Conservation (phyloP, 2,113 vertebrate genomes). For the Halcyon malimbica region DNA sequence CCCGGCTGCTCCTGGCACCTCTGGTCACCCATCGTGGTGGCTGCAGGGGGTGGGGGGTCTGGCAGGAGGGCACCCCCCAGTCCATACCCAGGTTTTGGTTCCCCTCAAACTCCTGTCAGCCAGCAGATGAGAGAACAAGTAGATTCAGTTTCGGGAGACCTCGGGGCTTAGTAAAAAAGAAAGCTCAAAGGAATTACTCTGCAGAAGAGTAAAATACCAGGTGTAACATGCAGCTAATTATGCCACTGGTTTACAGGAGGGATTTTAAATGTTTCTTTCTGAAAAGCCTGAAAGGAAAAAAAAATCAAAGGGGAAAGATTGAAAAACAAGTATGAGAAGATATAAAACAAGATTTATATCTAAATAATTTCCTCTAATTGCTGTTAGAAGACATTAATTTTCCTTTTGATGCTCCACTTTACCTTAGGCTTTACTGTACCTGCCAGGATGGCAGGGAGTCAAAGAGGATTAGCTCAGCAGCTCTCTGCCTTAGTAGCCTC, state of each 20-base stretch:
- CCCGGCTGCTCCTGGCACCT: not conserved
- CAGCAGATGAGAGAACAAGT: constrained; percentile 48
- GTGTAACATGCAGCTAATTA: constrained; percentile 75
- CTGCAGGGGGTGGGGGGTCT: not conserved
- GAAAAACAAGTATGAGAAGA: constrained; percentile 82
- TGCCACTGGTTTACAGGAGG: constrained; percentile 54
- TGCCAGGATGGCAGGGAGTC: constrained; percentile 80
- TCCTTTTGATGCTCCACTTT: constrained; percentile 81
- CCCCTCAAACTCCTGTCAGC: not conserved
- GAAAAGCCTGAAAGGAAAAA: constrained; percentile 73
- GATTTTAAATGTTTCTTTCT: constrained; percentile 73
- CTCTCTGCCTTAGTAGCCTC: constrained; percentile 61
- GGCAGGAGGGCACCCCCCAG: not conserved
- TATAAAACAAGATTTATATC: constrained; percentile 85
- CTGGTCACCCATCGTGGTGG: not conserved
- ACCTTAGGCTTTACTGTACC: constrained; percentile 75
- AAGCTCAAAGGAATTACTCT: constrained; percentile 64
- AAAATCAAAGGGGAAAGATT: constrained; percentile 80
- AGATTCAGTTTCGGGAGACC: constrained; percentile 55
- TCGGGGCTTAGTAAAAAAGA: constrained; percentile 44
- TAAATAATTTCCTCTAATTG: constrained; percentile 85
- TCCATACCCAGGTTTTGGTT: not conserved
- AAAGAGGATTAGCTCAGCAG: constrained; percentile 78
- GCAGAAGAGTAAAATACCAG: constrained; percentile 65
- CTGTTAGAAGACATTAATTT: constrained; percentile 84